Conservation (phyloP, 2,797 vertebrate species). For the Thunnus albacares region DNA sequence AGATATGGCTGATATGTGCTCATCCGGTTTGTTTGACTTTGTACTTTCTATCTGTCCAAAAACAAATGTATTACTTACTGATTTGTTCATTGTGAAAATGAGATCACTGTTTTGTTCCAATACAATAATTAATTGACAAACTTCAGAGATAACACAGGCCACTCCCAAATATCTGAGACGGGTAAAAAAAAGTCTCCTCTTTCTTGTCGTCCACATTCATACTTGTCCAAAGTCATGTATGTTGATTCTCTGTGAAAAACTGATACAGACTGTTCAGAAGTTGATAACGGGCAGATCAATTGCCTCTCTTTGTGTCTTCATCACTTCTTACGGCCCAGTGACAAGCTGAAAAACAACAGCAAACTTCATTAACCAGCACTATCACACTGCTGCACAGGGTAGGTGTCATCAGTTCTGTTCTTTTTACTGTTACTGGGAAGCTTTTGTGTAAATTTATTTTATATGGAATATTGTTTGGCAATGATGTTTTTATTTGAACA, state of each 20-base stretch:
- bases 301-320: slow-evolving; percentile 14
- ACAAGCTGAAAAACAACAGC: slow-evolving; percentile 65
- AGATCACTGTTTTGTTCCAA: background rate
- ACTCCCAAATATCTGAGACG: background rate
- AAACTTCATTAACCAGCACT: background rate
- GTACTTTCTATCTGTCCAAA: background rate
- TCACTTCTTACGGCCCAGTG: slow-evolving; percentile 65
- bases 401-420: background rate
- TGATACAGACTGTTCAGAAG: background rate
- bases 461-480: no score
- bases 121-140: background rate
- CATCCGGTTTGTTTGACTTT: background rate
- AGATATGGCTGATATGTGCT: background rate
- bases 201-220: slow-evolving; percentile 10
- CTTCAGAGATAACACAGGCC: background rate
- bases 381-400: no score
- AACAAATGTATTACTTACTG: background rate
- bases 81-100: background rate
- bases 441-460: no score
- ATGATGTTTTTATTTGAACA: no score
- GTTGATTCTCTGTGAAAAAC: slow-evolving; percentile 11
- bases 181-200: background rate
- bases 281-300: background rate
- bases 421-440: background rate
- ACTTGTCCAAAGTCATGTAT: background rate